Conservation (phyloP, 2,797 vertebrate genomes). For the Micropoecilia bifurca region DNA sequence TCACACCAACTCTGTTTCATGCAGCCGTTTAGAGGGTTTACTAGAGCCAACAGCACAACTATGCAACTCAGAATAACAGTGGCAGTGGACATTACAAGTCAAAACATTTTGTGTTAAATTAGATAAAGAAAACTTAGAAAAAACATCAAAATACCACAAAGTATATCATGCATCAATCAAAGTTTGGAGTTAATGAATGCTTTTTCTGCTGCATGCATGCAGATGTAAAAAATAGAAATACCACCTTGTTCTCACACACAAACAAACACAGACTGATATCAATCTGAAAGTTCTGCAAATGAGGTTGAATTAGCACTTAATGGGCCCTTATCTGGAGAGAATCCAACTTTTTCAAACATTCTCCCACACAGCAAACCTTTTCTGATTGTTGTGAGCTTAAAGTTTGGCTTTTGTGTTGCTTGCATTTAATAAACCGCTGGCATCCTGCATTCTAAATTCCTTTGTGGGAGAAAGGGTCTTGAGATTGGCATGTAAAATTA, state of each 20-base stretch:
- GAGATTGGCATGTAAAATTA: constrained; percentile 49
- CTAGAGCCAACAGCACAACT: constrained; percentile 21
- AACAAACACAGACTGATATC: constrained; percentile 53
- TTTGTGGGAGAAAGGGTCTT: constrained; percentile 37
- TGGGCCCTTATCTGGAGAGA: constrained; percentile 67
- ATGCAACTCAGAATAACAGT: constrained; percentile 26
- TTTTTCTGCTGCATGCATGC: constrained; percentile 23
- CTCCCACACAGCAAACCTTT: constrained; percentile 45
- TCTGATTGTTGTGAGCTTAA: constrained; percentile 50
- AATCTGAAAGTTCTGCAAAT: constrained; percentile 74
- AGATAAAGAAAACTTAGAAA: constrained; percentile 40
- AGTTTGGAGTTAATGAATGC: constrained; percentile 47
- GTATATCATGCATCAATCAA: constrained; percentile 73
- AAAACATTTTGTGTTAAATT: constrained; percentile 43
- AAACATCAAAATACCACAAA: constrained; percentile 68
- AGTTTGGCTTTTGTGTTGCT: constrained; percentile 60
- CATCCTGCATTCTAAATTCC: constrained; percentile 52
- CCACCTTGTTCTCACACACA: constrained; percentile 14
- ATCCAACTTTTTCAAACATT: constrained; percentile 56
- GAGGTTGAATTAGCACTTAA: constrained; percentile 78
- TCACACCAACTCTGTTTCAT: constrained; percentile 2
- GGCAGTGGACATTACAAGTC: constrained; percentile 17
- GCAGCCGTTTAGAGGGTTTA: not conserved
- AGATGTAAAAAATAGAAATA: constrained; percentile 41
- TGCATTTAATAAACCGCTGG: constrained; percentile 66